Conservation (phyloP, 2,797 vertebrate species). For the Ptychadena robeensis region DNA sequence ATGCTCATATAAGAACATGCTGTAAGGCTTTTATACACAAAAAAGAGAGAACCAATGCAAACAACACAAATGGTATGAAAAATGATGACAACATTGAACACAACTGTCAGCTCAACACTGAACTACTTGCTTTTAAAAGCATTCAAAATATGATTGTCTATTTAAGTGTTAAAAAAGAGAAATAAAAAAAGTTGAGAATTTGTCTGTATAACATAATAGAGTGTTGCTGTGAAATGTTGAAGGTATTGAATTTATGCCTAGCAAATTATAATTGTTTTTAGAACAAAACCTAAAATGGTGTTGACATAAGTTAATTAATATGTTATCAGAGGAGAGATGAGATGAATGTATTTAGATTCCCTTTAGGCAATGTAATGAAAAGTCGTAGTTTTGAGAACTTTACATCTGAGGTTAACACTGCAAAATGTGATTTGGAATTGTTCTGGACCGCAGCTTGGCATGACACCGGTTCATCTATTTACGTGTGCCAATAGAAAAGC, state of each 20-base stretch:
- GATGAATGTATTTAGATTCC: constrained; percentile 50
- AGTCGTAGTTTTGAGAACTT: constrained; percentile 20
- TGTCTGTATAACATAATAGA: constrained; percentile 6
- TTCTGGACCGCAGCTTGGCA: constrained; percentile 41
- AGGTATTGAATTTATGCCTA: constrained; percentile 37
- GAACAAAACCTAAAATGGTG: constrained; percentile 22
- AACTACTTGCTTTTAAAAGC: no score
- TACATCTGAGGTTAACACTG: constrained; percentile 35
- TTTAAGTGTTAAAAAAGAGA: no score
- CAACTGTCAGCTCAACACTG: no score
- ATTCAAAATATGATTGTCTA: no score
- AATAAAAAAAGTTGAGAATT: neutral
- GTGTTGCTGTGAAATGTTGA: constrained; percentile 3
- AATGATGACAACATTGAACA: no score
- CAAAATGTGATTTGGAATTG: constrained; percentile 42
- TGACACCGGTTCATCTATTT: constrained; percentile 31
- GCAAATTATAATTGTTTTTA: constrained; percentile 45
- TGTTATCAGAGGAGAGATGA: constrained; percentile 29
- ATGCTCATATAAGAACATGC: no score
- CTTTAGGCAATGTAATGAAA: constrained; percentile 25
- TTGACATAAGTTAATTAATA: constrained; percentile 59
- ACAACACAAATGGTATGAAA: no score
- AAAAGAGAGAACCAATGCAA: no score
- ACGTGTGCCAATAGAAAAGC: constrained; percentile 5
- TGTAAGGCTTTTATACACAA: no score